Percentiles rank a stretch among this genome's conserved stretches.
Evolutionary conservation across 2,113 vertebrate genomes (phyloP).

Genomic region (Amphilophus citrinellus): DNA sequence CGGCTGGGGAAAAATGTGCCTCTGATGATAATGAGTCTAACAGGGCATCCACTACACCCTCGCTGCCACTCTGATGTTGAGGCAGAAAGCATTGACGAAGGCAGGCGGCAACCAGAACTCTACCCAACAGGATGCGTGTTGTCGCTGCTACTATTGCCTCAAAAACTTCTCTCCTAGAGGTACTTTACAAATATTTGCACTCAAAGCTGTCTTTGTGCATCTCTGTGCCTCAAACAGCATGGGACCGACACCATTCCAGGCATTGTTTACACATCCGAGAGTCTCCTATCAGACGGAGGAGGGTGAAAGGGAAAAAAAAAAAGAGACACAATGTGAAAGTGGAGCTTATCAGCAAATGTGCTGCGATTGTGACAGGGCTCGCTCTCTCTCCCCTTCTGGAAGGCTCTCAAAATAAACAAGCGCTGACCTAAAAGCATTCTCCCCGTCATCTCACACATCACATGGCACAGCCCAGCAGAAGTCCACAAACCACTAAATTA

Average conservation of each 20-base stretch:
- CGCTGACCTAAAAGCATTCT: constrained; percentile 69
- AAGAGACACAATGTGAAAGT: constrained; percentile 40
- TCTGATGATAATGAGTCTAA: constrained; percentile 81
- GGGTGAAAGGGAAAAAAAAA: constrained; percentile 20
- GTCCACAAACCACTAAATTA: constrained; percentile 83
- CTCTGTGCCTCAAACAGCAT: constrained; percentile 27
- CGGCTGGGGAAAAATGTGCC: constrained; percentile 69
- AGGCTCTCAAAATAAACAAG: constrained; percentile 75
- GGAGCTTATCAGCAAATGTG: constrained; percentile 54
- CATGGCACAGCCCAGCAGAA: constrained; percentile 62
- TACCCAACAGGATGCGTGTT: constrained; percentile 67
- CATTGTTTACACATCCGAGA: constrained; percentile 52
- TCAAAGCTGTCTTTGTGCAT: constrained; percentile 61
- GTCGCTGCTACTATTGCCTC: constrained; percentile 47
- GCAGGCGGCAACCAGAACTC: constrained; percentile 61
- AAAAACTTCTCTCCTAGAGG: constrained; percentile 45
- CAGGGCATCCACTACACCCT: constrained; percentile 69
- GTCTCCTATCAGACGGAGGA: constrained; percentile 49
- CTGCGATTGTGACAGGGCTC: constrained; percentile 35
- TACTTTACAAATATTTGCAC: constrained; percentile 26
- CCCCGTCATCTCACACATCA: constrained; percentile 68
- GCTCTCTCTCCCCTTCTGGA: constrained; percentile 49
- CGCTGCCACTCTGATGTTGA: constrained; percentile 64
- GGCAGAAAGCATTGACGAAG: constrained; percentile 64
- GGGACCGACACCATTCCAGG: constrained; percentile 54